A percentile compares a stretch with the other conserved stretches of the same genome.
Evolutionary conservation across 2,797 vertebrate species (phyloP).

Genomic region (Nannoperca australis): DNA sequence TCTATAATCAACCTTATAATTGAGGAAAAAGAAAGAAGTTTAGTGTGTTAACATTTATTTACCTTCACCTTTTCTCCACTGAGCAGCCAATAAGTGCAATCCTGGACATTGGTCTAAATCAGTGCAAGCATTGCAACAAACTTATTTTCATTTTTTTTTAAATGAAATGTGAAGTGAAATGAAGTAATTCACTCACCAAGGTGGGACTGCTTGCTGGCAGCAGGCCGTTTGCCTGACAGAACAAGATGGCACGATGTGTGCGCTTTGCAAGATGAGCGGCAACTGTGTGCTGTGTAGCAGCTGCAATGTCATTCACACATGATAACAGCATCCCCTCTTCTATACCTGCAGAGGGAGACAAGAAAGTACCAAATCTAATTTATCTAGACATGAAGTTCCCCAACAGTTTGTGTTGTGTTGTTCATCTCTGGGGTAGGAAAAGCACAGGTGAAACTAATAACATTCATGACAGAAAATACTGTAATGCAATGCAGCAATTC

Average conservation of each 20-base stretch:
- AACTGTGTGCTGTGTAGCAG: slow-evolving; percentile 87
- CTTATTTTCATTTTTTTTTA: neutral
- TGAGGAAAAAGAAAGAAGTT: neutral
- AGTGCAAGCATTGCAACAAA: neutral
- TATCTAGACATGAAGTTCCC: neutral
- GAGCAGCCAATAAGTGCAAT: neutral
- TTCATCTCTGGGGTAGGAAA: neutral
- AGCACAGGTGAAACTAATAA: neutral
- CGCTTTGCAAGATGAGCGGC: slow-evolving; percentile 89
- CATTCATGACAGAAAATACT: neutral
- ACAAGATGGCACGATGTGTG: slow-evolving; percentile 92
- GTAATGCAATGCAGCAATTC: neutral
- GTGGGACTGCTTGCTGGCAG: slow-evolving; percentile 81
- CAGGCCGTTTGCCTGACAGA: slow-evolving; percentile 87
- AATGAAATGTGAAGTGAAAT: neutral
- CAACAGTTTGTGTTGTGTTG: neutral
- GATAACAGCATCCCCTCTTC: slow-evolving; percentile 87
- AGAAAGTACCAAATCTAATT: neutral
- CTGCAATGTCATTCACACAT: slow-evolving; percentile 91
- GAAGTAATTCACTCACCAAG: slow-evolving; percentile 84
- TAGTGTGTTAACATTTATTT: neutral
- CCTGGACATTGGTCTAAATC: neutral
- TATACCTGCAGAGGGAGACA: slow-evolving; percentile 81
- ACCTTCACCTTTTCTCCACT: neutral
- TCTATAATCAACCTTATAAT: neutral